Percentiles rank a stretch among this genome's conserved stretches.
phyloP scores from a whole-genome alignment of 2,797 vertebrate genomes.

The Cyclopterus lumpus region DNA sequence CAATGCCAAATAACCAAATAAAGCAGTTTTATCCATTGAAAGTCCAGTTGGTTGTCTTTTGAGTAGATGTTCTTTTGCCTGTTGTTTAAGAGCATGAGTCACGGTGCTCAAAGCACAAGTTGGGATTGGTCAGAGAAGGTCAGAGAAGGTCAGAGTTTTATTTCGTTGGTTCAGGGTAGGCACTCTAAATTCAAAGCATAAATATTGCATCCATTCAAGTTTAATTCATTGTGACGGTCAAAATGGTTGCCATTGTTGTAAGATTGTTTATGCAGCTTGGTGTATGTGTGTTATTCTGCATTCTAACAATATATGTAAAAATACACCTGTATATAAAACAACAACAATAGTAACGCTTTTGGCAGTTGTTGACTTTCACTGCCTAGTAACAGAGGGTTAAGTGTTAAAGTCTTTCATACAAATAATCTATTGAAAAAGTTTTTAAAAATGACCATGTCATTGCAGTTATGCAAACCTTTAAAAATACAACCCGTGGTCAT shows the following conservation, averaged over 20 bases:
- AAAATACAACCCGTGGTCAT: conserved; percentile 1
- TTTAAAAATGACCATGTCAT: background rate
- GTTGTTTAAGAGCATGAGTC: conserved; percentile 13
- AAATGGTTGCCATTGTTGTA: background rate
- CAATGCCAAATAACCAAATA: background rate
- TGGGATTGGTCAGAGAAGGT: background rate
- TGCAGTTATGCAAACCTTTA: background rate
- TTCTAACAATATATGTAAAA: background rate
- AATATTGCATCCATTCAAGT: background rate
- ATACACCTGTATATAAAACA: background rate
- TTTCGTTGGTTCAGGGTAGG: background rate
- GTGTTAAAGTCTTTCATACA: conserved; percentile 11
- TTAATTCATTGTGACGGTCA: background rate
- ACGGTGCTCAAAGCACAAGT: background rate
- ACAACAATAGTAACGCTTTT: background rate
- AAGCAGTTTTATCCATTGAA: background rate
- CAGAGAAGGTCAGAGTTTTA: no score
- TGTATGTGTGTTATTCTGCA: background rate
- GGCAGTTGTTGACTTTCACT: background rate
- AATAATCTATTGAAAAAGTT: conserved; percentile 1
- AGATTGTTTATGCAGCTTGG: background rate
- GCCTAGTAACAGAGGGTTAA: background rate
- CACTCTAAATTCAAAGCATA: background rate
- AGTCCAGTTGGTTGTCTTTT: background rate
- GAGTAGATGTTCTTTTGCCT: background rate